Conservation (phyloP, 2,797 vertebrate species). For the Emydoidea blandingii region DNA sequence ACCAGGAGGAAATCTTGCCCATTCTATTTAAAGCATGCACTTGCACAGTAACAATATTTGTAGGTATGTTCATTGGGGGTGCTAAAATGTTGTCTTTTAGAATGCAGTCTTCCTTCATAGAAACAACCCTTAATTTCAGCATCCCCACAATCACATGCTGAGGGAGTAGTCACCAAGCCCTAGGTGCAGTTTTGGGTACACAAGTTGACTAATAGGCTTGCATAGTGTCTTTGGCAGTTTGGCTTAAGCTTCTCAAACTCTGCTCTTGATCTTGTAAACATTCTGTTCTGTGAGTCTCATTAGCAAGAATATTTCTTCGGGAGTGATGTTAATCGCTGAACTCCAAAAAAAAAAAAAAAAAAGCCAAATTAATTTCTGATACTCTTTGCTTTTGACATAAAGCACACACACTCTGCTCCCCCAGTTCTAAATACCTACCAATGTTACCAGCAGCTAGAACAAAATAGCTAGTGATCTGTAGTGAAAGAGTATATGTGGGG, state of each 20-base stretch:
- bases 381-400: neutral
- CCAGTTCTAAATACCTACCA: slow-evolving; percentile 11
- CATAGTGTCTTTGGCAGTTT: slow-evolving; percentile 7
- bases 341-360: slow-evolving; percentile 47
- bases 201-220: neutral
- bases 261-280: slow-evolving; percentile 39
- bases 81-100: neutral
- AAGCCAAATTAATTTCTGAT: slow-evolving; percentile 28
- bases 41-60: neutral
- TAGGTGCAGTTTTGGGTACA: slow-evolving; percentile 3
- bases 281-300: neutral
- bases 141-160: neutral
- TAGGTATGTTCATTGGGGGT: neutral
- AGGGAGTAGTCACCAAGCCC: neutral
- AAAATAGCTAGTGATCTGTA: neutral
- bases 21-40: neutral
- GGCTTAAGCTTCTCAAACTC: slow-evolving; percentile 17
- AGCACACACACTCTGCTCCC: neutral
- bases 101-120: neutral
- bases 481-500: slow-evolving; percentile 42
- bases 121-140: slow-evolving; percentile 3
- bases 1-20: neutral
- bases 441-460: neutral
- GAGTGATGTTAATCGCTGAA: neutral
- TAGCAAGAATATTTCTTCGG: neutral